phyloP scores from a whole-genome alignment of 2,888 invertebrate genomes.

The Acronicta leporina region DNA sequence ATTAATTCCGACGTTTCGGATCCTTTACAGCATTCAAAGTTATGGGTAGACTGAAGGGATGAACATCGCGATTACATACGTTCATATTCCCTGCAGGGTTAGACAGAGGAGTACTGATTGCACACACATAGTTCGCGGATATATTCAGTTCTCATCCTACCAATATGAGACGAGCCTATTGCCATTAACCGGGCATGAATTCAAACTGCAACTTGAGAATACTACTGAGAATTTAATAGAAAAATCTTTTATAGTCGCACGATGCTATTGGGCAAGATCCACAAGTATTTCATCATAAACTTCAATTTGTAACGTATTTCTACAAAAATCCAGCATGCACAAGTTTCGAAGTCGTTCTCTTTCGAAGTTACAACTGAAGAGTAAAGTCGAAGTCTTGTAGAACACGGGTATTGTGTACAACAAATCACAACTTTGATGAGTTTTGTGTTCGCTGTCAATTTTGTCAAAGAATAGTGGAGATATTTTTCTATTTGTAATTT shows the following conservation, averaged over 20 bases:
- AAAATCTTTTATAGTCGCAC: neutral
- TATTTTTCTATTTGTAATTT: conserved; percentile 14
- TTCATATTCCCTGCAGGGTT: no score
- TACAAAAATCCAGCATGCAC: conserved; percentile 14
- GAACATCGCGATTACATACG: no score
- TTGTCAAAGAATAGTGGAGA: conserved; percentile 41
- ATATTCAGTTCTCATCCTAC: no score
- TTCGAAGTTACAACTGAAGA: conserved; percentile 15
- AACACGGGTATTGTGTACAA: conserved; percentile 51
- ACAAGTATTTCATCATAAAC: conserved; percentile 1
- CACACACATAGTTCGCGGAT: no score
- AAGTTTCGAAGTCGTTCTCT: conserved; percentile 40
- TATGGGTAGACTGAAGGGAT: no score
- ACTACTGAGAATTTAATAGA: no score
- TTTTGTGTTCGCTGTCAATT: conserved; percentile 55
- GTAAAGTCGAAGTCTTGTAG: conserved; percentile 14
- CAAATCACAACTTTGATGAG: conserved; percentile 74
- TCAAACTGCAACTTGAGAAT: no score
- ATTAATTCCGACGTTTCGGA: no score
- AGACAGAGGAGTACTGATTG: no score
- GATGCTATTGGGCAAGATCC: neutral
- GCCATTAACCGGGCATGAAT: no score
- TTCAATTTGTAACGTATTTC: conserved; percentile 24
- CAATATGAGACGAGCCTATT: no score
- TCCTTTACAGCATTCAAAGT: no score